phyloP scores from a whole-genome alignment of 1,140 invertebrate genomes.

The Mya arenaria region DNA sequence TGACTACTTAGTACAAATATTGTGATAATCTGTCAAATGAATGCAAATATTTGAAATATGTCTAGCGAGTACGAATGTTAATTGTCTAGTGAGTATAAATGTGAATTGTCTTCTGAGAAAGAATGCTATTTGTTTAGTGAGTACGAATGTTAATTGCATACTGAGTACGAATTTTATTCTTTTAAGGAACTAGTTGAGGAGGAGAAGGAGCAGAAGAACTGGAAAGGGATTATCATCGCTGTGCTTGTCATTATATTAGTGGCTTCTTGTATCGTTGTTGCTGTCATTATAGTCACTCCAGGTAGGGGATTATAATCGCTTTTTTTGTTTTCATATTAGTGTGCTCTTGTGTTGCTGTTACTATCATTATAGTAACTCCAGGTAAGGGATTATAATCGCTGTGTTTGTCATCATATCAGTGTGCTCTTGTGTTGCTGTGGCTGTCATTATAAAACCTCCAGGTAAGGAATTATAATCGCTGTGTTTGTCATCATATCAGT shows the following conservation, averaged over 20 bases:
- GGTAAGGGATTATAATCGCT: neutral
- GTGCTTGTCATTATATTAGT: constrained; percentile 22
- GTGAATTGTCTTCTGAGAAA: no score
- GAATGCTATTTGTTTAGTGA: no score
- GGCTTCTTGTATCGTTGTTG: constrained; percentile 19
- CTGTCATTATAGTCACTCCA: constrained; percentile 22
- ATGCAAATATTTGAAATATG: no score
- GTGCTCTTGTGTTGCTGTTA: neutral
- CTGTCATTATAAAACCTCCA: neutral
- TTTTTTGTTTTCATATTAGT: neutral
- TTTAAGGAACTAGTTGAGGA: constrained; percentile 32
- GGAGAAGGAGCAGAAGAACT: constrained; percentile 40
- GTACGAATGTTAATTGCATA: no score
- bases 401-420: no score
- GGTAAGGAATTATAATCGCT: constrained; percentile 29
- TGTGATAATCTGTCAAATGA: no score
- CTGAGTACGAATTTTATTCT: no score
- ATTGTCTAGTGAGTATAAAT: no score
- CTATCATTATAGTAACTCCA: neutral
- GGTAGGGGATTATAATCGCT: neutral
- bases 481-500: constrained; percentile 14
- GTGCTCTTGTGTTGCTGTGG: neutral
- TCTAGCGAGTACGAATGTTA: no score
- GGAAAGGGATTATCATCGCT: constrained; percentile 34
- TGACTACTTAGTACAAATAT: no score